phyloP scores from a whole-genome alignment of 2,797 vertebrate genomes.

The Microchirus variegatus region DNA sequence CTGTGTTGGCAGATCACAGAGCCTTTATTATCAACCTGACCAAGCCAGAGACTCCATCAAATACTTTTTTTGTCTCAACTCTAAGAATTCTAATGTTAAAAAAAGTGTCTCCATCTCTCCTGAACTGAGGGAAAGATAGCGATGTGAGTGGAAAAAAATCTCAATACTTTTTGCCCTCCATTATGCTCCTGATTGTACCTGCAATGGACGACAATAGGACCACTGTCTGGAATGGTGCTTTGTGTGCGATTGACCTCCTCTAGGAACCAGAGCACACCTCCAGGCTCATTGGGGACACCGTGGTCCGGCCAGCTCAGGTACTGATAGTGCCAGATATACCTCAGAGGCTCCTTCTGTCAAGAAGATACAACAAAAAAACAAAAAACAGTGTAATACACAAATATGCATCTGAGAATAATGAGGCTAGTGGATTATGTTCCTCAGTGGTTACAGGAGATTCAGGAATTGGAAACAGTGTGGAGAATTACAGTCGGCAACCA shows the following conservation, averaged over 20 bases:
- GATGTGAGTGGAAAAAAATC: background rate
- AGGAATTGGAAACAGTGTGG: no score
- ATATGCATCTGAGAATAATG: background rate
- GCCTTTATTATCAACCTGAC: no score
- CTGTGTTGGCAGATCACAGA: no score
- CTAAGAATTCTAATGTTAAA: no score
- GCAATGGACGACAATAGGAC: conserved; percentile 91
- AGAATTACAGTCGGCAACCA: no score
- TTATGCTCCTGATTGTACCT: conserved; percentile 75
- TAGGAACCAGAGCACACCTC: conserved; percentile 88
- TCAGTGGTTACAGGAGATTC: no score
- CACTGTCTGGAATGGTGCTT: conserved; percentile 79
- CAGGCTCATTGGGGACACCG: conserved; percentile 88
- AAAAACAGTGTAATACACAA: background rate
- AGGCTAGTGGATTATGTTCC: no score
- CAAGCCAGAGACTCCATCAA: no score
- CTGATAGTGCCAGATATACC: conserved; percentile 89
- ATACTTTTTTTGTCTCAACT: no score
- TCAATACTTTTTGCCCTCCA: background rate
- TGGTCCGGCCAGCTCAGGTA: conserved; percentile 93
- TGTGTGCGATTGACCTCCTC: conserved; percentile 88
- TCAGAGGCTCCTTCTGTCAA: conserved; percentile 79
- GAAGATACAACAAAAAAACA: background rate
- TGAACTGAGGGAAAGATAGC: no score
- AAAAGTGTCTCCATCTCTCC: no score